Conservation (phyloP, 2,113 vertebrate species). For the Bostrychus sinensis region DNA sequence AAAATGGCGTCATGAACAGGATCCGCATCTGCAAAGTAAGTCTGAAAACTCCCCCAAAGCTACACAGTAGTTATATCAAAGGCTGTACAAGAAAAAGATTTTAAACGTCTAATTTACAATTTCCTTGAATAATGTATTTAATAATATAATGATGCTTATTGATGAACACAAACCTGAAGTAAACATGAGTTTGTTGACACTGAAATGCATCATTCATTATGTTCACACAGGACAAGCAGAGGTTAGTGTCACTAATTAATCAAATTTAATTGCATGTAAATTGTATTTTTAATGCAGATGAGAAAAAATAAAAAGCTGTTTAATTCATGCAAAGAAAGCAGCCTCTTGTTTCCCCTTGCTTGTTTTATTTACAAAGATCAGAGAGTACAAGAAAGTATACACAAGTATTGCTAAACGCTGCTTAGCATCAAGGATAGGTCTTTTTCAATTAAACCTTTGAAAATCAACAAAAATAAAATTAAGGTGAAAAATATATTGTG, state of each 20-base stretch:
- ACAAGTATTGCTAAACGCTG: conserved; percentile 8
- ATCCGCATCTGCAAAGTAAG: conserved; percentile 11
- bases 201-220: conserved; percentile 72
- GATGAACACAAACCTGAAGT: conserved; percentile 49
- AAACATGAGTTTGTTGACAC: conserved; percentile 68
- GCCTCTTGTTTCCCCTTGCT: conserved; percentile 43
- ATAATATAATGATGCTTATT: conserved; percentile 22
- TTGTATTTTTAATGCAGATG: conserved; percentile 74
- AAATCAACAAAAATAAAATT: not conserved
- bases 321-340: conserved; percentile 31
- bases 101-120: conserved; percentile 3
- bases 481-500: not conserved
- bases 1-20: conserved; percentile 30
- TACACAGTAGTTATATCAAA: conserved; percentile 22
- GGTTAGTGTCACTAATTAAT: conserved; percentile 78
- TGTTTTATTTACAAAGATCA: conserved; percentile 44
- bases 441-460: not conserved
- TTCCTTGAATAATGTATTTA: conserved; percentile 9
- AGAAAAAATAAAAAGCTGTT: conserved; percentile 39
- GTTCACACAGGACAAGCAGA: conserved; percentile 64
- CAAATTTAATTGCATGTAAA: conserved; percentile 80
- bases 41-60: conserved; percentile 2
- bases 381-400: conserved; percentile 22
- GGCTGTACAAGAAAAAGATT: not conserved
- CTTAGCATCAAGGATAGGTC: conserved; percentile 7